Percentiles rank a stretch among this genome's conserved stretches.
Conservation (phyloP, 1,140 invertebrate genomes). For the Drosophila micromelanica region DNA sequence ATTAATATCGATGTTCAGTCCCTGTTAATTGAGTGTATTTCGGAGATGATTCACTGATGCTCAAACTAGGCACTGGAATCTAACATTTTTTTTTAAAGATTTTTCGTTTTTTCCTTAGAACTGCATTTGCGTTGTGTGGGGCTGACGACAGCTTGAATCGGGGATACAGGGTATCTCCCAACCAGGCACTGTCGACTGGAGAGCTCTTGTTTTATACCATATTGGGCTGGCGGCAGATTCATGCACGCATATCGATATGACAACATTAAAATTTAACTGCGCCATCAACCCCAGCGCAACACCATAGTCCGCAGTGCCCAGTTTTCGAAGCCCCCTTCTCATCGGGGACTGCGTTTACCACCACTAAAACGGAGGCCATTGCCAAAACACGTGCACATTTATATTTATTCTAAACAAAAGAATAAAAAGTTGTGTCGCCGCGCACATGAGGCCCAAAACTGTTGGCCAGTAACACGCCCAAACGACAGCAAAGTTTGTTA, state of each 20-base stretch:
- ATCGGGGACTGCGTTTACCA: constrained; percentile 22
- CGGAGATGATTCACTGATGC: no score
- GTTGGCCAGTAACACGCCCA: neutral
- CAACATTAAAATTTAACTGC: constrained; percentile 83
- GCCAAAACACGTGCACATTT: constrained; percentile 75
- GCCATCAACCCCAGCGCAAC: constrained; percentile 28
- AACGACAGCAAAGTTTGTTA: neutral
- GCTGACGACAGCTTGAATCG: no score
- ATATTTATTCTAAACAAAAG: constrained; percentile 81
- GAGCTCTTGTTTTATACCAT: constrained; percentile 27
- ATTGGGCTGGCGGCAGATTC: constrained; percentile 48
- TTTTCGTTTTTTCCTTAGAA: no score
- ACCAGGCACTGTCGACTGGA: no score
- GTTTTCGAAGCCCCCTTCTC: neutral
- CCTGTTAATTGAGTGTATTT: no score
- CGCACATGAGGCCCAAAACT: constrained; percentile 69
- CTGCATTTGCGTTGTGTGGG: no score
- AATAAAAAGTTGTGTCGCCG: constrained; percentile 78
- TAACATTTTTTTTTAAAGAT: no score
- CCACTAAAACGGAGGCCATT: constrained; percentile 49
- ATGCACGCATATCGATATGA: constrained; percentile 78
- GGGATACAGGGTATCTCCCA: no score
- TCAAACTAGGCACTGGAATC: no score
- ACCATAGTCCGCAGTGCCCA: neutral
- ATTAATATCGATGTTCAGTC: no score